Evolutionary conservation across 2,113 vertebrate genomes (phyloP).

Genomic region (Oreochromis tanganicae): DNA sequence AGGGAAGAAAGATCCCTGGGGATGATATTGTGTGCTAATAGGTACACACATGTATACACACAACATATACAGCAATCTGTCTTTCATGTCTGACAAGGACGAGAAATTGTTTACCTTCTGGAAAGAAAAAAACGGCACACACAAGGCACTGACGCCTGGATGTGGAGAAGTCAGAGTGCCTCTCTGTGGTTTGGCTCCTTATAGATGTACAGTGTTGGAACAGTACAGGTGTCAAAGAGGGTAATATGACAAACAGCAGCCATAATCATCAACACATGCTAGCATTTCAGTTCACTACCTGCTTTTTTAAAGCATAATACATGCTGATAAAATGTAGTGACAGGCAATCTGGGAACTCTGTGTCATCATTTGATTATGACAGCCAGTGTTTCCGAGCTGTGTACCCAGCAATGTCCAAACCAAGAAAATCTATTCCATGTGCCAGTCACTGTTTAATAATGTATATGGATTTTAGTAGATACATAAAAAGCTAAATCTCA

Average conservation of each 20-base stretch:
- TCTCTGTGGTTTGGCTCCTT: not conserved
- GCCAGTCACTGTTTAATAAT: not conserved
- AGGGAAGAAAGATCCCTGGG: constrained; percentile 14
- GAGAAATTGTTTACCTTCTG: not conserved
- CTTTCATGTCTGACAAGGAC: not conserved
- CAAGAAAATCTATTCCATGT: not conserved
- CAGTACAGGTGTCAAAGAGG: constrained; percentile 20
- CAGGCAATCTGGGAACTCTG: not conserved
- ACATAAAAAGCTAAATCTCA: not conserved
- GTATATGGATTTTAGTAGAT: not conserved
- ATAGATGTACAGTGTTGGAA: not conserved
- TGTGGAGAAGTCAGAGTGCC: not conserved
- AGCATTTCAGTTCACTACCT: not conserved
- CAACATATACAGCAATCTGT: constrained; percentile 5
- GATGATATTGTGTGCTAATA: constrained; percentile 7
- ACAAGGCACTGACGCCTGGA: not conserved
- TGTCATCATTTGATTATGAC: not conserved
- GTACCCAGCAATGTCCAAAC: not conserved
- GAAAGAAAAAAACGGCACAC: not conserved
- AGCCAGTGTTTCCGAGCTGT: not conserved
- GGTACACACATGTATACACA: not conserved
- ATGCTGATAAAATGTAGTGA: not conserved
- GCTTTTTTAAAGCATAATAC: not conserved
- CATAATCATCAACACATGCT: not conserved
- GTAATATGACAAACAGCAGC: constrained; percentile 22